Evolutionary conservation across 2,888 invertebrate species (phyloP), one percentile per base, ranked within the genome.

Genomic region (Leptodirus hochenwartii): DNA sequence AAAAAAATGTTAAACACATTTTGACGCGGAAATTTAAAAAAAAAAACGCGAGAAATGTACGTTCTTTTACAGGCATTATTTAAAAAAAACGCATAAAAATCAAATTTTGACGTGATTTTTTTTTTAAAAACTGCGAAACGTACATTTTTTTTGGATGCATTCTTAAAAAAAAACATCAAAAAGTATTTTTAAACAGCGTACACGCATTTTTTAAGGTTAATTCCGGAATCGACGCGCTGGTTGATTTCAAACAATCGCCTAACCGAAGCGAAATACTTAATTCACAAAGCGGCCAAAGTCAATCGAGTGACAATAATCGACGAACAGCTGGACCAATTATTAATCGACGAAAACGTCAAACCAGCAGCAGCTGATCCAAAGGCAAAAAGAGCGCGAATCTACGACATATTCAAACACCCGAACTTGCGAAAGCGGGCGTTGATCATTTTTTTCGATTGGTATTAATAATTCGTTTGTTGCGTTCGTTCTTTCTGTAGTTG

Each of bases 141-240:
- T n/a, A n/a, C n/a, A n/a, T n/a, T n/a, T n/a, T n/a, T n/a, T n/a
- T n/a, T n/a, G n/a, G n/a, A n/a, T n/a, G n/a, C n/a, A n/a, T n/a
- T n/a, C n/a, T n/a, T n/a, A n/a, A n/a, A n/a, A n/a, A n/a, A n/a
- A n/a, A n/a, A n/a, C n/a, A n/a, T n/a, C n/a, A n/a, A n/a, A n/a
- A n/a, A n/a, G n/a, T n/a, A n/a, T n/a, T n/a, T n/a, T n/a, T n/a
- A n/a, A n/a, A n/a, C n/a, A n/a, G n/a, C n/a, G n/a, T n/a, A n/a
- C n/a, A n/a, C n/a, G n/a, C n/a, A n/a, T n/a, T n/a, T 20, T 33
- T 34, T 13, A 31, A 54, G 54, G 53, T 65, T 77, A 34, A 66
- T 79, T 42, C 78, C 78, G 1, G 78, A 79, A 51, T 78, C 77
- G 0, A 66, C 70, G 5, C 61, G 78, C 27, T 79, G 78, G 78